Evolutionary conservation across 2,113 vertebrate species (phyloP), one percentile per base, ranked within the genome.

Genomic region (Siniperca chuatsi): DNA sequence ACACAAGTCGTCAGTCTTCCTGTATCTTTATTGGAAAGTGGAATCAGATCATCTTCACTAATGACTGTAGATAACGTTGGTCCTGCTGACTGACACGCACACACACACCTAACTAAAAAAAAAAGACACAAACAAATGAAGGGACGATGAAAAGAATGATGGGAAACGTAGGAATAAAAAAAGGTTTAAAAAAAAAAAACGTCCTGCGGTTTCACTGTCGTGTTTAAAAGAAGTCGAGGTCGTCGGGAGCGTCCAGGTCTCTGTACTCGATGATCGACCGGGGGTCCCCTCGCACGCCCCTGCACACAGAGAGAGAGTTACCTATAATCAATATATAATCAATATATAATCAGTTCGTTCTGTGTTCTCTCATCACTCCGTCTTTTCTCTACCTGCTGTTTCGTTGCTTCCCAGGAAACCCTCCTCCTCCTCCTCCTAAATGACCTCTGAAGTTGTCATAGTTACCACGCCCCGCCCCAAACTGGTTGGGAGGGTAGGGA

Each of bases 221-320:
- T 0, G 55, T 66, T 92, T 84, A 98, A 92, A 98, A 98, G 94
- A 98, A 98, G 84, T 98, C 97, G 2, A 98, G 96, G 16, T 98
- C 97, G 0, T 98, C 97, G 0, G 97, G 97, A 18, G 97, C 97
- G 12, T 98, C 97, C 71, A 98, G 94, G 92, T 98, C 97, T 48
- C 97, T 89, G 91, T 98, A 98, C 78, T 98, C 97, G 1, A 98
- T 97, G 85, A 98, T 98, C 48, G 96, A 95, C 1, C 97, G 94
- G 2, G 97, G 97, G 88, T 98, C 97, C 0, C 97, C 96, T 16
- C 97, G 95, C 78, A 97, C 90, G 89, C 96, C 97, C 94, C 97
- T 98, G 83, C 2, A 86, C 44, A 75, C 15, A 35, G 4, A 40
- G 12, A 21, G 1, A n/a, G 2, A 44, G 29, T 29, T 5, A 52